Base-by-base conservation (phyloP, 2,888 invertebrate genomes). In the Eupithecia subumbrata region DNA sequence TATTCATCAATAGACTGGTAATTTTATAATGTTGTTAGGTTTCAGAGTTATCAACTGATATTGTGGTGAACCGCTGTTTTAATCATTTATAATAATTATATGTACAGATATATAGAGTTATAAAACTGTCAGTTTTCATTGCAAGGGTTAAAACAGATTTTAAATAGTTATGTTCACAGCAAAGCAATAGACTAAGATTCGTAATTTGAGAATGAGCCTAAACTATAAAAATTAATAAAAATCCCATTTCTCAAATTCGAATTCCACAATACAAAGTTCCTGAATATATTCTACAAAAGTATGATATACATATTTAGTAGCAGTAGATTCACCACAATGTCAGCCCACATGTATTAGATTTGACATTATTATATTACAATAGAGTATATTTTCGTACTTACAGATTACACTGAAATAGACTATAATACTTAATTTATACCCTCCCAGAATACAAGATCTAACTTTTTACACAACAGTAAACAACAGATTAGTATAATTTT, bases 361-460 rank as follows among this genome's bases (percentile, higher is more conserved):
- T n/a, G n/a, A n/a, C n/a, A n/a, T n/a, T n/a, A n/a, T n/a, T n/a
- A n/a, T 92, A 68, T 40, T 67, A 92, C 92, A 93, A 91, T 92
- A 94, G 92, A 92, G 86, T 93, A 93, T 94, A 94, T 94, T 94
- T 95, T 94, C 92, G 85, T 94, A 94, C 92, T 89, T 83, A 87
- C 91, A 90, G 87, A 90, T 68, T 86, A 91, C 87, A 88, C 91
- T 89, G 89, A 90, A 90, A 93, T 93, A 92, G 91, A 91, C 84
- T 92, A 94, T 76, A 78, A 73, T 91, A 92, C 91, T 94, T 94
- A 86, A 92, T 94, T 94, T 91, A 91, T 89, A 91, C 94, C 93
- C 94, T 92, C 90, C 95, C 95, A 95, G 95, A 95, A 93, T 94
- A 95, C 95, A 95, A 95, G 95, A 95, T 95, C 94, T 83, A 90